Percentiles rank a stretch among this genome's conserved stretches.
Evolutionary conservation across 2,797 vertebrate genomes (phyloP).

Genomic region (Lateolabrax maculatus): DNA sequence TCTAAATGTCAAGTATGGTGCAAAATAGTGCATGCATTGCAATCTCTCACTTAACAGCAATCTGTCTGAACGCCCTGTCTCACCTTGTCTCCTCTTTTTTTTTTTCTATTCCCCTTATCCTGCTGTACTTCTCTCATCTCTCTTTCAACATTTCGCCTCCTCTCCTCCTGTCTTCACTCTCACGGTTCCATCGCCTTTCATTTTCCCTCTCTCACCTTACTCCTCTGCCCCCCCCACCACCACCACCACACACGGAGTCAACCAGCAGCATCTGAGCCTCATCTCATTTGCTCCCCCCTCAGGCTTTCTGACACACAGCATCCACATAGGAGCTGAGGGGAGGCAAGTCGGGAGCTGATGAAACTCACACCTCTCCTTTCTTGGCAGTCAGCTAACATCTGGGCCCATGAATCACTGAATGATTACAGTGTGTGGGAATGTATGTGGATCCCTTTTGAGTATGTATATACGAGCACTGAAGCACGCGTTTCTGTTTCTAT

Average conservation of each 20-base stretch:
- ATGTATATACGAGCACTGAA: background rate
- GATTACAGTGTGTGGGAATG: constrained; percentile 28
- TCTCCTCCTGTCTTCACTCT: constrained; percentile 4
- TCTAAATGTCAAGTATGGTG: constrained; percentile 58
- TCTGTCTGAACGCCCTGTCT: constrained; percentile 41
- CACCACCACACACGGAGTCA: constrained; percentile 1
- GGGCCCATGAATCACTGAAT: constrained; percentile 55
- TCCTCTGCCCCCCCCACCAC: background rate
- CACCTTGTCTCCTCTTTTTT: constrained; percentile 18
- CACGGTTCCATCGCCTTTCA: constrained; percentile 7
- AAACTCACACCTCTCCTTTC: constrained; percentile 47
- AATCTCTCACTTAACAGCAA: constrained; percentile 60
- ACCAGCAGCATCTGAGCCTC: constrained; percentile 37
- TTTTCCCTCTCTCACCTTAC: constrained; percentile 37
- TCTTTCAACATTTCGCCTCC: constrained; percentile 8
- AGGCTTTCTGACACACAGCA: constrained; percentile 62
- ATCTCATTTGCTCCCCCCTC: constrained; percentile 71
- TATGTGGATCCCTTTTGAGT: constrained; percentile 10
- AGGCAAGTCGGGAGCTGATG: constrained; percentile 38
- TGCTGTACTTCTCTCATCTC: constrained; percentile 27
- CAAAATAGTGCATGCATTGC: constrained; percentile 39
- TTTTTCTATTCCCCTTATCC: constrained; percentile 21
- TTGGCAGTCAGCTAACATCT: constrained; percentile 49
- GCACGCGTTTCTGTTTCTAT: constrained; percentile 14
- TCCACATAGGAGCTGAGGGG: constrained; percentile 15